Conservation (phyloP, 2,113 vertebrate species). For the Sapajus apella region DNA sequence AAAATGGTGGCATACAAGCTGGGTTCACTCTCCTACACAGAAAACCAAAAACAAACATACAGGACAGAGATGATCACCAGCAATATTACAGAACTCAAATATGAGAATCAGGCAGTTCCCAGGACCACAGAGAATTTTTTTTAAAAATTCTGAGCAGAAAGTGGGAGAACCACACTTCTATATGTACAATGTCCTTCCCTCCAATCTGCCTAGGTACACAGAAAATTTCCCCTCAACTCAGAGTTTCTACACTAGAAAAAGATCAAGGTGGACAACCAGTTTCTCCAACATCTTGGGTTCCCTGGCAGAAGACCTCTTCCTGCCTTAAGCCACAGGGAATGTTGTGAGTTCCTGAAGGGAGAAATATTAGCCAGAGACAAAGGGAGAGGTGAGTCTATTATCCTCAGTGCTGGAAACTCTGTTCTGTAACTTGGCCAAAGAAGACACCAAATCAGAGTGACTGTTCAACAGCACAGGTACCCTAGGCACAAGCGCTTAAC, state of each 20-base stretch:
- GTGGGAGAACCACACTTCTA: background rate
- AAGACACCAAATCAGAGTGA: background rate
- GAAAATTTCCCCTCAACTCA: background rate
- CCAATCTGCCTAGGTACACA: background rate
- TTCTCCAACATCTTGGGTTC: background rate
- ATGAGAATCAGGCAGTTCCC: background rate
- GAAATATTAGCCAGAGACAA: background rate
- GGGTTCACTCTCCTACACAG: background rate
- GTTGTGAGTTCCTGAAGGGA: background rate
- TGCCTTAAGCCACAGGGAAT: background rate
- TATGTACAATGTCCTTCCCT: background rate
- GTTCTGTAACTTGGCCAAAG: background rate
- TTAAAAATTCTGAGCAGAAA: background rate
- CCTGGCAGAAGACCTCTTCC: background rate
- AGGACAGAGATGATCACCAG: background rate
- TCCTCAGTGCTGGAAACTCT: background rate
- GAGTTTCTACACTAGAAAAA: background rate
- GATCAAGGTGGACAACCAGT: background rate
- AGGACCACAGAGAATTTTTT: background rate
- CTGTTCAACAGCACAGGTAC: background rate
- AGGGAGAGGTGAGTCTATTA: background rate
- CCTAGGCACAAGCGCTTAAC: background rate
- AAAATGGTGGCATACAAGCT: background rate
- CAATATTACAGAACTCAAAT: background rate
- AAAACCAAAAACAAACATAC: background rate